phyloP scores from a whole-genome alignment of 2,888 invertebrate species.

The Sepioteuthis lessoniana region DNA sequence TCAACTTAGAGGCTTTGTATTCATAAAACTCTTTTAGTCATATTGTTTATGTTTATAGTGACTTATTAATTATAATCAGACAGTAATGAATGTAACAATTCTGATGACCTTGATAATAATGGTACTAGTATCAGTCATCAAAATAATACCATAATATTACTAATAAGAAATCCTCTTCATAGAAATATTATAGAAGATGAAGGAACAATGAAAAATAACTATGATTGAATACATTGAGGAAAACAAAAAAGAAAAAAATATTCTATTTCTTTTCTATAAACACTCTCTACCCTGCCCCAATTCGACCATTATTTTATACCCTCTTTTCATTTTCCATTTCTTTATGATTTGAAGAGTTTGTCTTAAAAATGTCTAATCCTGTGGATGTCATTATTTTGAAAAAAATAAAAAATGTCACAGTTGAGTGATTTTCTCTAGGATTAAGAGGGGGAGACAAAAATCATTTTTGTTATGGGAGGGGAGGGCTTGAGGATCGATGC shows the following conservation, averaged over 20 bases:
- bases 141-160: neutral
- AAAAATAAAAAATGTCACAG: neutral
- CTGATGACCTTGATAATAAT: no score
- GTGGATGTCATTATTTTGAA: neutral
- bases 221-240: neutral
- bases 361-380: neutral
- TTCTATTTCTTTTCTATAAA: neutral
- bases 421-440: slow-evolving; percentile 20
- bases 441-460: neutral
- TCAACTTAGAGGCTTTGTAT: no score
- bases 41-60: no score
- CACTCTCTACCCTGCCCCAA: neutral
- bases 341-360: slow-evolving; percentile 4
- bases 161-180: neutral
- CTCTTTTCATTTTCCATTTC: neutral
- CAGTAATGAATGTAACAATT: no score
- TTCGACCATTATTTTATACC: neutral
- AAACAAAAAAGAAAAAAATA: neutral
- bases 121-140: neutral
- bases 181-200: neutral
- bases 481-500: neutral
- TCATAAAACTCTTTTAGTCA: no score
- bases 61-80: no score
- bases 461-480: neutral
- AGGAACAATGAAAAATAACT: neutral